phyloP scores from a whole-genome alignment of 2,113 vertebrate species.

The Ctenodactylus gundi region DNA sequence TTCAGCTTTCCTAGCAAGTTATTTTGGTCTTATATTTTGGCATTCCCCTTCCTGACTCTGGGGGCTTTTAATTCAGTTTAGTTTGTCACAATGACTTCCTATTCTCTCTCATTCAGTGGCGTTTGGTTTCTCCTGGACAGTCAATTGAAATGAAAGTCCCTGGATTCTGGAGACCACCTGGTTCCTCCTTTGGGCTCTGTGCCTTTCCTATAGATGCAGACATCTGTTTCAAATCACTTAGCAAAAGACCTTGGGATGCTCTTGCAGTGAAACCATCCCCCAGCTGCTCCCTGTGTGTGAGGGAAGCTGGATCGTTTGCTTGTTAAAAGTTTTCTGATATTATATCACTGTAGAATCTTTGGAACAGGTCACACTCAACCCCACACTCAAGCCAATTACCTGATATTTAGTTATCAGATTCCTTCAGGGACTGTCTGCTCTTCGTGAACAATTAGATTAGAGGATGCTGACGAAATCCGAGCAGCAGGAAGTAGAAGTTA shows the following conservation, averaged over 20 bases:
- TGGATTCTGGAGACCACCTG: background rate
- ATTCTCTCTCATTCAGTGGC: background rate
- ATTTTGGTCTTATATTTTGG: constrained; percentile 53
- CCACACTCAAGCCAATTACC: constrained; percentile 57
- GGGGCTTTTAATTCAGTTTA: constrained; percentile 29
- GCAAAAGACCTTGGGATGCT: constrained; percentile 49
- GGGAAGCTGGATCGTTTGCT: constrained; percentile 1
- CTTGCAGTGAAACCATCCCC: background rate
- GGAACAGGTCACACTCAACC: constrained; percentile 30
- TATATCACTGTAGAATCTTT: constrained; percentile 44
- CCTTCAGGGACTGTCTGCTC: constrained; percentile 63
- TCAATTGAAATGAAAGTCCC: background rate
- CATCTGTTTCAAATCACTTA: constrained; percentile 50
- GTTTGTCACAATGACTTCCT: constrained; percentile 2
- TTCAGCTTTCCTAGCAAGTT: constrained; percentile 51
- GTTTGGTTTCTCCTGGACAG: background rate
- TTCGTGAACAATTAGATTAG: constrained; percentile 69
- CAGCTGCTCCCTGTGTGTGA: background rate
- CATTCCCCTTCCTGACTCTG: constrained; percentile 4
- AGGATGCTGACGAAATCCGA: constrained; percentile 65
- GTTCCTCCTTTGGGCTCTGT: background rate
- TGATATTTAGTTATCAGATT: constrained; percentile 67
- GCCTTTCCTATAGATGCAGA: constrained; percentile 41
- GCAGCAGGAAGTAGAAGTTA: constrained; percentile 66
- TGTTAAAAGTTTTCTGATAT: constrained; percentile 63